Evolutionary conservation across 2,888 invertebrate genomes (phyloP), one percentile per base, ranked within the genome.

Genomic region (Odontomyia ornata): DNA sequence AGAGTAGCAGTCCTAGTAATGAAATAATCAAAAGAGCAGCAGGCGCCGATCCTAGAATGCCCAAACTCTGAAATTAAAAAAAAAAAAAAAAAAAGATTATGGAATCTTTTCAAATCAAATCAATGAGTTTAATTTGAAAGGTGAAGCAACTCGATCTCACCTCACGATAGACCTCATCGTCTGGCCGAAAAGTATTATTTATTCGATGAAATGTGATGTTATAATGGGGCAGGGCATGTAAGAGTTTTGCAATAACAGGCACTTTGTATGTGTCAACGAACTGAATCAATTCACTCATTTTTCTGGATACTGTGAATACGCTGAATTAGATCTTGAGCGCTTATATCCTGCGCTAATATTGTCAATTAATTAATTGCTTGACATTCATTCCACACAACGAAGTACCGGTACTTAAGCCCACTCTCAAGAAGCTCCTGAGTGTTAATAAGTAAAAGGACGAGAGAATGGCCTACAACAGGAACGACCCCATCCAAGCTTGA

Each of bases 1-100:
- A 98, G 83, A 97, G 92, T 81, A 97, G 91, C 82, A 98, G 90
- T 75, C 97, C 91, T 81, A 96, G 90, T 82, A 98, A 89, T 30
- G 97, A 96, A 79, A 98, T 89, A 83, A 97, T 95, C 83, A 98
- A 90, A 92, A 96, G 93, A 56, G 95, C 94, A 77, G 97, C 96
- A n/a, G 98, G 98, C 81, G 97, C 91, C 56, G 96, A 96, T 77
- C 95, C 96, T 83, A 97, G 90, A 84, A 98, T 96, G 69, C 96
- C 96, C 86, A 98, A 90, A 83, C 96, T 95, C 97, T 97, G 91
- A 43, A 78, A 78, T 36, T 36, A 36, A 5, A 9, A 36, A 36
- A 36, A 36, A 36, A 5, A 36, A 9, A 18, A 18, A n/a, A 25
- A 13, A 47, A 3, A 65, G 30, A 5, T 75, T 43, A 64, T 60